Conservation (phyloP, 2,797 vertebrate species). For the Atherinosoma microstoma region DNA sequence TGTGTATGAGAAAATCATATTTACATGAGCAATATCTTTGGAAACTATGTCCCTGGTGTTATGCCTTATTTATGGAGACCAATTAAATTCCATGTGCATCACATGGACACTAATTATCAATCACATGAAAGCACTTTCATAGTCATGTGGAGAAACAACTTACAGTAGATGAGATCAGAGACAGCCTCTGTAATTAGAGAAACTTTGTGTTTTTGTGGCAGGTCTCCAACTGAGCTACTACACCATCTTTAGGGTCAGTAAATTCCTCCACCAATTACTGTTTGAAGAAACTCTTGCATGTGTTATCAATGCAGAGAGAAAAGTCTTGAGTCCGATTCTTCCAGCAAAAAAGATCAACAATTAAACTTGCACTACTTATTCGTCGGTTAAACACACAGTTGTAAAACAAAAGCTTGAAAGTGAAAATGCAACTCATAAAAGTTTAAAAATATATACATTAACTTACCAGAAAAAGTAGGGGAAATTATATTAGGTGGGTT, state of each 20-base stretch:
- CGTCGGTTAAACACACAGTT: background rate
- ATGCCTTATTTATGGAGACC: background rate
- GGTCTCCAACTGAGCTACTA: constrained; percentile 2
- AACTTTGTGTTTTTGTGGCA: constrained; percentile 10
- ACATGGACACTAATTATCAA: constrained; percentile 18
- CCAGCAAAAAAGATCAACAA: background rate
- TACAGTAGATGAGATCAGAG: constrained; percentile 22
- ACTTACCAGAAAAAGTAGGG: too few relatives aligned
- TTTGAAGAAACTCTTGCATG: background rate
- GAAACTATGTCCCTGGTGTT: background rate
- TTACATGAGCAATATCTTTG: background rate
- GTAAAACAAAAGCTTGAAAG: background rate
- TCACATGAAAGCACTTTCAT: constrained; percentile 12
- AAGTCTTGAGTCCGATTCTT: background rate
- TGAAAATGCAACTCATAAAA: background rate
- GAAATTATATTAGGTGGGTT: background rate
- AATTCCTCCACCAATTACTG: constrained; percentile 4
- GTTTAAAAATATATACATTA: background rate
- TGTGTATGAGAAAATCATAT: background rate
- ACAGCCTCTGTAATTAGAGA: constrained; percentile 13
- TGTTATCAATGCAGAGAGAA: background rate
- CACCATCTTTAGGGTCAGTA: constrained; percentile 22
- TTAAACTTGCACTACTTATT: background rate
- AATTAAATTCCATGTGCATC: constrained; percentile 13
- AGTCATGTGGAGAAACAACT: constrained; percentile 32